phyloP scores from a whole-genome alignment of 2,888 invertebrate genomes.

The Alloscopus bannaensis region DNA sequence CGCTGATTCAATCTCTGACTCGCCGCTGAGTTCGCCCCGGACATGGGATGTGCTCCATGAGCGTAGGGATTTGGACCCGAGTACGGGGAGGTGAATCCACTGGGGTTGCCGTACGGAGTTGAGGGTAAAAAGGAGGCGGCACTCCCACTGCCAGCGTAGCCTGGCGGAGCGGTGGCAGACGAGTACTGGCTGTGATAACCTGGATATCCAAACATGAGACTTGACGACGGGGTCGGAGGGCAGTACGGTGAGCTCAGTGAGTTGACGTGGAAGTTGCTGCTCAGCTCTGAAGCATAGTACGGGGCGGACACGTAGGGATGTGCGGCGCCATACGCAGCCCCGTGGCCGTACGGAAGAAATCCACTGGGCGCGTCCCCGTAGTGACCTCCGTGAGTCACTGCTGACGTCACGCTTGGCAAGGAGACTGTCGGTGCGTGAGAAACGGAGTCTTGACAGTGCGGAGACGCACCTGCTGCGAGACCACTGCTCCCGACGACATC shows the following conservation, averaged over 20 bases:
- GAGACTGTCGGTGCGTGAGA: constrained; percentile 62
- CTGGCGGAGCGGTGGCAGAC: constrained; percentile 47
- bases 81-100: constrained; percentile 70
- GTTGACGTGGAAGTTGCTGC: constrained; percentile 70
- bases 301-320: constrained; percentile 70
- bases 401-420: constrained; percentile 57
- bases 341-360: constrained; percentile 70
- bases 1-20: constrained; percentile 67
- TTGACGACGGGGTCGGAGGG: constrained; percentile 69
- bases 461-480: constrained; percentile 52
- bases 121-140: constrained; percentile 70
- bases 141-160: constrained; percentile 64
- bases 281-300: constrained; percentile 72
- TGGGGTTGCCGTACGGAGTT: constrained; percentile 67
- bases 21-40: constrained; percentile 48
- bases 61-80: constrained; percentile 70
- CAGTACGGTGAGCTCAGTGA: constrained; percentile 71
- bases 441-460: constrained; percentile 64
- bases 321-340: constrained; percentile 66
- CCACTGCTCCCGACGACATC: constrained; percentile 74
- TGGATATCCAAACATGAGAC: constrained; percentile 71
- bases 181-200: constrained; percentile 71
- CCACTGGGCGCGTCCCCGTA: constrained; percentile 68
- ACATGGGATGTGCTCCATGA: constrained; percentile 66
- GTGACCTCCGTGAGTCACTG: constrained; percentile 58